These are phyloP conservation scores for Andrena chrysosceles DNA, from an alignment of 2,888 invertebrate genomes.

Conservation along the genomic window DNA sequence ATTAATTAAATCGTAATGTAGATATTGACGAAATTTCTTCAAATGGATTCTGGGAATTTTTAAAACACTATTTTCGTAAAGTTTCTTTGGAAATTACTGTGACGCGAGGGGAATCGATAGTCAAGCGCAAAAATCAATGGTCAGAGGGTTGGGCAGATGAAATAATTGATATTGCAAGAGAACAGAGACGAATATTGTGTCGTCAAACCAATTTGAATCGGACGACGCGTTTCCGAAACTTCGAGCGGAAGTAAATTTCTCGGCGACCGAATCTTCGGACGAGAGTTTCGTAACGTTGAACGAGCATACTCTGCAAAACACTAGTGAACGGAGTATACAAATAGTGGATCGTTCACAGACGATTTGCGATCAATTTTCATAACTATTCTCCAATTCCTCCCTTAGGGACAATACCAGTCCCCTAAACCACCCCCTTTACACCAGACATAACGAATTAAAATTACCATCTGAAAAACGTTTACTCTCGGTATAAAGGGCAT, in stretches of 20 bases:
- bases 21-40: neutral
- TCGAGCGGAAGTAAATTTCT: neutral
- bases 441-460: neutral
- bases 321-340: constrained; percentile 33
- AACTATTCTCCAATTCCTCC: neutral
- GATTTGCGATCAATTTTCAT: constrained; percentile 18
- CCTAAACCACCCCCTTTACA: neutral
- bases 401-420: neutral
- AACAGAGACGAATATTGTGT: neutral
- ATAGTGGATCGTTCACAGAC: constrained; percentile 23
- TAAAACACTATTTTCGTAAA: neutral
- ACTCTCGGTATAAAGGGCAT: neutral
- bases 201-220: constrained; percentile 24
- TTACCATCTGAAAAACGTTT: neutral
- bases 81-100: too few species aligned
- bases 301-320: constrained; percentile 42
- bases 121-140: neutral
- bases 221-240: neutral
- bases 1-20: too few species aligned
- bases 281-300: constrained; percentile 40
- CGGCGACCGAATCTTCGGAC: neutral
- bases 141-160: neutral
- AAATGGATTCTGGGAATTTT: neutral
- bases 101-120: neutral
- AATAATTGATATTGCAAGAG: neutral